Evolutionary conservation across 2,888 invertebrate genomes (phyloP), one percentile per base, ranked within the genome.

Genomic region (Lasioglossum pauxillum): DNA sequence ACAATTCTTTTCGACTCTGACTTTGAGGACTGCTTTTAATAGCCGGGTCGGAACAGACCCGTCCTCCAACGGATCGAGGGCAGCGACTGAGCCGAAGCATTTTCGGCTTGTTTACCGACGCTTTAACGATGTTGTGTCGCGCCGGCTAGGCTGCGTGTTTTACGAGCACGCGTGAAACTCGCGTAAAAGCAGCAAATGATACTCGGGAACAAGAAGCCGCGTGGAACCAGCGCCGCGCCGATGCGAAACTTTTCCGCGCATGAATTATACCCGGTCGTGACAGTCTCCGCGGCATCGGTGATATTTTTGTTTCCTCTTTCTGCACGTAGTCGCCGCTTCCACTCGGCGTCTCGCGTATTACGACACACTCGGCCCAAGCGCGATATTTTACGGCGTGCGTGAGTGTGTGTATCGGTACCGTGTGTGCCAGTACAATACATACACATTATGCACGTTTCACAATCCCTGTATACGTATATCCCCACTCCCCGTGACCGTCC

Each of bases 261-360:
- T 88, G 81, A 88, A 90, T 89, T 85, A 89, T 80, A 81, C 60
- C 46, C 46, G 87, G 69, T 74, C 72, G 69, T 82, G 90, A 85
- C 88, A 81, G 57, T 71, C 74, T 76, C 82, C 46, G 53, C 80
- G 27, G 71, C 80, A 82, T 87, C 84, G 83, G 72, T 53, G 75
- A 85, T 80, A 81, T 83, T 82, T 88, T 85, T 88, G 57, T 80
- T 78, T 49, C 83, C 82, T 83, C 75, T 85, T 83, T 80, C 60
- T 78, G 60, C 72, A 76, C 74, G 76, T 67, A 78, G 80, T 88
- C 78, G 85, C 53, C 85, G 83, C 83, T 85, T 90, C 88, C 83
- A 90, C 80, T 77, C 80, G 74, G 31, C 83, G 79, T 81, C 77
- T n/a, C 53, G 49, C 84, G 72, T 67, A 84, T 89, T 90, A 88